Evolutionary conservation across 1,140 invertebrate species (phyloP), one percentile per base, ranked within the genome.

Genomic region (Hycleus cichorii): DNA sequence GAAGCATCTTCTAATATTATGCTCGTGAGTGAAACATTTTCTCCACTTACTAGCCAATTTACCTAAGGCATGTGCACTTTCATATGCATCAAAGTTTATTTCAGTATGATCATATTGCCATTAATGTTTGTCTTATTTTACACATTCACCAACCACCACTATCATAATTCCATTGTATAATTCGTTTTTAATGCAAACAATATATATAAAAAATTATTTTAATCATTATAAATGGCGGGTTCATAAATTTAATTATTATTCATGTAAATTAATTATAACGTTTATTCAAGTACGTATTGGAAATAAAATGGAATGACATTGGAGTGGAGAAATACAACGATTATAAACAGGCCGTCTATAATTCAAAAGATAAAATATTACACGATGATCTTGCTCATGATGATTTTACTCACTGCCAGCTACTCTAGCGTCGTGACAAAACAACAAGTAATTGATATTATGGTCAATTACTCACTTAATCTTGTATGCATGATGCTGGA

Each of bases 371-470:
- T 32, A 32, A 32, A 32, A 32, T 32, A 32, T 32, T 32, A 32
- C 32, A 32, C 32, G 32, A 32, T 32, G 32, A 32, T 32, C 32
- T 53, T 46, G 43, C 46, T 25, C 51, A 32, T 53, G 51, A 53
- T 53, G 42, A 38, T 49, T 38, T 32, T 32, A 32, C 32, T 32
- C 32, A 32, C 32, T 32, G 51, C 51, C 45, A 26, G 57, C 60
- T 58, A 58, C 49, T 58, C 54, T 55, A 48, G 57, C 53, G 56
- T 62, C 60, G 60, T 62, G 60, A 62, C 56, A 53, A 47, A 58
- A 51, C 44, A 12, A 49, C 56, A 49, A 39, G 44, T 62, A 62
- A 62, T 32, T 32, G 32, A 32, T 32, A 32, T 32, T 32, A 32
- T 58, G 38, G 44, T 53, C 51, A 53, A 53, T 53, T 53, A 53